Conservation (phyloP, 2,113 vertebrate species). For the Prunella fulvescens region DNA sequence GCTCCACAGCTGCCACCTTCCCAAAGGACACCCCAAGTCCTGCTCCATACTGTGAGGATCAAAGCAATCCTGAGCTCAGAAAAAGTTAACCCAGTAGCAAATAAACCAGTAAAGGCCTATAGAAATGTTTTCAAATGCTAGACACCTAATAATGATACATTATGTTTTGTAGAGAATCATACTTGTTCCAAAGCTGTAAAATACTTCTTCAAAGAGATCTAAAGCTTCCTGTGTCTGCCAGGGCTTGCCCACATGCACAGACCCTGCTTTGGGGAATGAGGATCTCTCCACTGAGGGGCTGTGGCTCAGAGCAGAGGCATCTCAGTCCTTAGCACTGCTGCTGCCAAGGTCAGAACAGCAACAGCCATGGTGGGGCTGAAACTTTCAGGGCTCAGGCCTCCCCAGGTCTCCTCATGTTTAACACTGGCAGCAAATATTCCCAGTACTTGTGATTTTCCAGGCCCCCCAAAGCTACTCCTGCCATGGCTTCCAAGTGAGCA, state of each 20-base stretch:
- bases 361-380: neutral
- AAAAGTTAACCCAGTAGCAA: neutral
- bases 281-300: neutral
- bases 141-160: neutral
- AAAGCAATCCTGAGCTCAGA: neutral
- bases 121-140: neutral
- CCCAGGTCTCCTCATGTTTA: neutral
- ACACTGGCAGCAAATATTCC: neutral
- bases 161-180: neutral
- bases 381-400: neutral
- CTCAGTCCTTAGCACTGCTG: neutral
- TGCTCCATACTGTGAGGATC: neutral
- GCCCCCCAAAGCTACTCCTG: neutral
- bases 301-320: neutral
- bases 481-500: neutral
- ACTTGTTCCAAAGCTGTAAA: neutral
- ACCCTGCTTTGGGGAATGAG: neutral
- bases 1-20: neutral
- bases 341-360: neutral
- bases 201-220: neutral
- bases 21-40: neutral
- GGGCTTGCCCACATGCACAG: neutral
- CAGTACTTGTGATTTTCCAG: neutral
- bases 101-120: neutral
- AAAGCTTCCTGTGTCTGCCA: fast-evolving